Conservation (phyloP, 2,113 vertebrate genomes). For the Ctenodactylus gundi region DNA sequence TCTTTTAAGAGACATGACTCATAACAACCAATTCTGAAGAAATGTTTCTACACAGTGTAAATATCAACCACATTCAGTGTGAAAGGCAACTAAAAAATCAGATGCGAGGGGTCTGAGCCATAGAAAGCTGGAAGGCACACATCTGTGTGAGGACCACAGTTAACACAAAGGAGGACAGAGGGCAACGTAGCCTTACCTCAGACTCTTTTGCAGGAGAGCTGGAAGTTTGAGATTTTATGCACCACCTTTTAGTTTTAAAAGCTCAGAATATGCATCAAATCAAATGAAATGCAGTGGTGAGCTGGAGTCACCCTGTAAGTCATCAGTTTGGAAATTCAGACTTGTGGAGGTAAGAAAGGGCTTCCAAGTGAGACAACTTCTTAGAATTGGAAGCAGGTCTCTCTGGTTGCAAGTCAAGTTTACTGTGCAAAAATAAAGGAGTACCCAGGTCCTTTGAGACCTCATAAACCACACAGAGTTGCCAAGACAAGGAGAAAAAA, state of each 20-base stretch:
- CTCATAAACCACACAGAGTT: neutral
- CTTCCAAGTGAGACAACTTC: neutral
- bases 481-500: neutral
- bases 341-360: neutral
- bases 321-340: neutral
- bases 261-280: neutral
- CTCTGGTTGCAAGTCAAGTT: neutral
- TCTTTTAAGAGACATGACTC: neutral
- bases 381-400: neutral
- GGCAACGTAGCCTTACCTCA: no score
- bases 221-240: neutral
- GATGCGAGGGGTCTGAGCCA: rapidly evolving
- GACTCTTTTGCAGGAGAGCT: neutral
- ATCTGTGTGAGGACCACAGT: neutral
- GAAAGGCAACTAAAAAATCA: neutral
- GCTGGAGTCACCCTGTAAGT: neutral
- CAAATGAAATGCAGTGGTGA: neutral
- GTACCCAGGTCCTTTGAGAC: neutral
- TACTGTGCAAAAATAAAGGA: no score
- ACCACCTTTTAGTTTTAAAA: neutral
- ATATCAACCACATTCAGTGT: neutral
- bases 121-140: rapidly evolving
- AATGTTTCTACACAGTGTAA: neutral
- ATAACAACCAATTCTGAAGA: neutral
- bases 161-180: neutral